Percentiles rank a stretch among this genome's conserved stretches.
Conservation (phyloP, 2,888 invertebrate species). For the Philonicus albiceps region DNA sequence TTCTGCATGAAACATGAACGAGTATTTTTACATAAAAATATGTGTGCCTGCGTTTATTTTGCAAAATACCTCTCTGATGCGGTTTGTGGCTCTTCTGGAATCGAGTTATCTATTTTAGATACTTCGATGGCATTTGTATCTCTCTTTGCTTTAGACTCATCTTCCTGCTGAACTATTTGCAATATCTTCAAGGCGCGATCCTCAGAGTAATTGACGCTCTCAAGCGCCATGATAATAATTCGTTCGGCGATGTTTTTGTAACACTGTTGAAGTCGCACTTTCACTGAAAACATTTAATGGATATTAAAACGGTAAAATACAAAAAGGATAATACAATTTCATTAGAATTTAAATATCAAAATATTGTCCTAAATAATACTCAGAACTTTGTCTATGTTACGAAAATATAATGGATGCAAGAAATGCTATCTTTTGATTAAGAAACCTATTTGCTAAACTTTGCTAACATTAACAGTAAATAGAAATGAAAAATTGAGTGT, state of each 20-base stretch:
- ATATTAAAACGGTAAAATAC: too few species aligned
- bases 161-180: conserved; percentile 75
- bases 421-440: too few species aligned
- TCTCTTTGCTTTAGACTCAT: conserved; percentile 62
- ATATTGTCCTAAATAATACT: too few species aligned
- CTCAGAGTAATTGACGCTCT: conserved; percentile 87
- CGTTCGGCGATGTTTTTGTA: conserved; percentile 81
- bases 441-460: too few species aligned
- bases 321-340: too few species aligned
- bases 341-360: too few species aligned
- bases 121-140: conserved; percentile 40
- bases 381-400: too few species aligned
- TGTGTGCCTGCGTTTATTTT: not conserved
- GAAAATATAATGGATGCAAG: too few species aligned
- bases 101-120: not conserved
- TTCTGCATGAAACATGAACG: conserved; percentile 1
- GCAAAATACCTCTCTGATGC: conserved; percentile 42
- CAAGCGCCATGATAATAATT: conserved; percentile 83
- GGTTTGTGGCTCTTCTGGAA: conserved; percentile 29
- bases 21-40: not conserved
- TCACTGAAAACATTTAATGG: conserved; percentile 67
- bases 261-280: conserved; percentile 72
- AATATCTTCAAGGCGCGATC: conserved; percentile 82
- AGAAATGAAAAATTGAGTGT: too few species aligned
- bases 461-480: too few species aligned